phyloP scores from a whole-genome alignment of 2,888 invertebrate species.

The Gonocerus acuteangulatus region DNA sequence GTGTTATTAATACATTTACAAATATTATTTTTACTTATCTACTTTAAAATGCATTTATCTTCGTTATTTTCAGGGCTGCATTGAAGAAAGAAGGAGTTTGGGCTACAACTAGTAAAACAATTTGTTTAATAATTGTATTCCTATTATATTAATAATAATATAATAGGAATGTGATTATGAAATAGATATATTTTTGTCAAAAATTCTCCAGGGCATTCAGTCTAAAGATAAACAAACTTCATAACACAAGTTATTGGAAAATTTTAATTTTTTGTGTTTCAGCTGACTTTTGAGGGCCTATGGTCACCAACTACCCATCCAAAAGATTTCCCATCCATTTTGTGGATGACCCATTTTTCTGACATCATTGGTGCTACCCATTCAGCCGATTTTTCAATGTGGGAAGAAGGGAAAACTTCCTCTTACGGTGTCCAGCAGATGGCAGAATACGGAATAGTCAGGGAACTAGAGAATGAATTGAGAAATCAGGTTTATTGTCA shows the following conservation, averaged over 20 bases:
- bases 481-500: conserved; percentile 74
- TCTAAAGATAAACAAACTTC: too few species aligned
- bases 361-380: conserved; percentile 95
- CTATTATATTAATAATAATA: too few species aligned
- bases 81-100: conserved; percentile 12
- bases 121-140: conserved; percentile 18
- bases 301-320: conserved; percentile 96
- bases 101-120: conserved; percentile 1
- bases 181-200: too few species aligned
- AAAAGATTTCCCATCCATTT: conserved; percentile 83
- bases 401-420: conserved; percentile 83
- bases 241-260: too few species aligned
- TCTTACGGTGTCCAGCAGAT: conserved; percentile 85
- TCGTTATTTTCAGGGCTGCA: conserved; percentile 25
- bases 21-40: too few species aligned
- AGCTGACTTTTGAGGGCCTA: conserved; percentile 82
- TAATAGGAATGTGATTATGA: too few species aligned
- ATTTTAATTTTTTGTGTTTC: too few species aligned
- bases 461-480: conserved; percentile 85
- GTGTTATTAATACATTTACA: too few species aligned
- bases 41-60: too few species aligned
- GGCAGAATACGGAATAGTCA: conserved; percentile 91
- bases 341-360: conserved; percentile 92
- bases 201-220: too few species aligned
- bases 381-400: conserved; percentile 80